Percentiles rank a stretch among this genome's conserved stretches.
Conservation (phyloP, 2,113 vertebrate species). For the Thalassarche chlororhynchos region DNA sequence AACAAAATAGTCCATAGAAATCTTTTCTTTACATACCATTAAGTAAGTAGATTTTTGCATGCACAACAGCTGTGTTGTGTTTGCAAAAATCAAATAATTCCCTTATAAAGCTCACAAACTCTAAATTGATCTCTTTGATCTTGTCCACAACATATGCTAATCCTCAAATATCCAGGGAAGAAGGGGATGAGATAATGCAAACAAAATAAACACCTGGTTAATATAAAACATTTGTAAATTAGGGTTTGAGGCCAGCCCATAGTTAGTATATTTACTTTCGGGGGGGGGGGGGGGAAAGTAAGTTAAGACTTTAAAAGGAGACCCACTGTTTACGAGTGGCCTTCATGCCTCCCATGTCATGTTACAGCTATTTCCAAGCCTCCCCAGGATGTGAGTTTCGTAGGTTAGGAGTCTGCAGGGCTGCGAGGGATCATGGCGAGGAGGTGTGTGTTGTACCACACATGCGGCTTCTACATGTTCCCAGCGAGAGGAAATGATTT, state of each 20-base stretch:
- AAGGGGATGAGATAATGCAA: conserved; percentile 5
- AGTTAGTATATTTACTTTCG: background rate
- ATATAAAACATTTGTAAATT: conserved; percentile 15
- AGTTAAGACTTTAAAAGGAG: background rate
- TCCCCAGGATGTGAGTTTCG: background rate
- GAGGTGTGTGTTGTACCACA: background rate
- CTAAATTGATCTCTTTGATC: conserved; percentile 42
- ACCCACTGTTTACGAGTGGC: background rate
- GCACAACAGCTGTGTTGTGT: conserved; percentile 48
- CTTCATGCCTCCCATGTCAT: background rate
- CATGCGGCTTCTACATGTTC: background rate
- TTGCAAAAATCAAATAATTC: conserved; percentile 55
- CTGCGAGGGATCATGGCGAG: accelerated
- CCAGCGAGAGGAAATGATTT: background rate
- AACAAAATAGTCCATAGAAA: conserved; percentile 49
- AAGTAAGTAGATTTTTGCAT: conserved; percentile 57
- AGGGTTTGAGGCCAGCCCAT: background rate
- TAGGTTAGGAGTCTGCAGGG: background rate
- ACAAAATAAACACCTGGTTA: conserved; percentile 37
- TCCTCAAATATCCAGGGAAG: conserved; percentile 25
- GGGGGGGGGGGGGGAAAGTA: too few species aligned
- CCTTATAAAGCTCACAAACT: conserved; percentile 33
- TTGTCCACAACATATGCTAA: conserved; percentile 52
- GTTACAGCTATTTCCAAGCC: background rate
- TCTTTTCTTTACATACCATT: conserved; percentile 62